Conservation (phyloP, 2,113 vertebrate species). For the Stomatorhinus ivindoensis region DNA sequence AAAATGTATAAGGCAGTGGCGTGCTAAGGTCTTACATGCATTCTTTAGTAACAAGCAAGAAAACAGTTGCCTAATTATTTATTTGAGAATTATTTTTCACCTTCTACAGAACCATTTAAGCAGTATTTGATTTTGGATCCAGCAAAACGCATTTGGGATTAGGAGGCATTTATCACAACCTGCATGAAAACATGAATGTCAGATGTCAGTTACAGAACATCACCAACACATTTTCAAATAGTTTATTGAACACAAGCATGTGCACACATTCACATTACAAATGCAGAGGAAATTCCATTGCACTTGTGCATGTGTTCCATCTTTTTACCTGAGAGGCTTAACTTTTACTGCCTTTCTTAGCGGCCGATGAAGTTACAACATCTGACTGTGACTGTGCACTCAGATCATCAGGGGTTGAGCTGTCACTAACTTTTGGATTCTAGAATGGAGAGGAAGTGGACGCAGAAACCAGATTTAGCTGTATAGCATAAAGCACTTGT, state of each 20-base stretch:
- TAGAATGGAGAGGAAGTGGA: conserved; percentile 26
- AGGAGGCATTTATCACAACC: conserved; percentile 28
- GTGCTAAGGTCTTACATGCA: background rate
- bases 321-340: conserved; percentile 35
- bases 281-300: background rate
- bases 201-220: background rate
- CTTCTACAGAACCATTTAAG: conserved; percentile 41
- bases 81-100: conserved; percentile 33
- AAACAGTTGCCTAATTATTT: conserved; percentile 32
- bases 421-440: conserved; percentile 48
- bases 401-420: conserved; percentile 24
- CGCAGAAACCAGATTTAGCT: background rate
- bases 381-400: conserved; percentile 45
- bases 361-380: conserved; percentile 42
- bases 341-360: conserved; percentile 49
- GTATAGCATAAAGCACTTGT: background rate
- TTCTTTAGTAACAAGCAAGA: conserved; percentile 29
- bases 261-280: background rate
- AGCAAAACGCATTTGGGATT: conserved; percentile 1
- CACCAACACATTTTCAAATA: background rate
- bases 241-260: background rate
- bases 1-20: background rate
- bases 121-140: conserved; percentile 31
- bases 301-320: background rate
- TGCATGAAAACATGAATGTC: conserved; percentile 32